These are phyloP conservation scores for Apodemia zela DNA, from an alignment of 2,888 invertebrate species.

Conservation along the genomic window DNA sequence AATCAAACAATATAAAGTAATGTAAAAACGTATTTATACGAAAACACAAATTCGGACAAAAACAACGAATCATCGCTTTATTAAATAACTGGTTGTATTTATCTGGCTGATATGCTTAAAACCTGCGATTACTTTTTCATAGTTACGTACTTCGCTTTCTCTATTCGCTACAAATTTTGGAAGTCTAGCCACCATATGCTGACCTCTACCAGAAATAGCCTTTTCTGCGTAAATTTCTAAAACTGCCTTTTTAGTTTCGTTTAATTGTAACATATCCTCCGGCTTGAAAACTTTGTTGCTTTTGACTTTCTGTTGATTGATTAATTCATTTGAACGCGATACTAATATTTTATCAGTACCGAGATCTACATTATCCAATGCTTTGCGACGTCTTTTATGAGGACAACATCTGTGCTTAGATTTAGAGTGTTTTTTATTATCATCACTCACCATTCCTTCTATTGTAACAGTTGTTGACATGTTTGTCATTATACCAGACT, in stretches of 20 bases:
- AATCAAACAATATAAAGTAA: neutral
- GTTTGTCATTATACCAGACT: constrained; percentile 35
- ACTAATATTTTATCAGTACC: constrained; percentile 1
- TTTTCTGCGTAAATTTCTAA: constrained; percentile 60
- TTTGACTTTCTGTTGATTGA: constrained; percentile 20
- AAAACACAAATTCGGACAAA: neutral
- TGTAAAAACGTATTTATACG: neutral
- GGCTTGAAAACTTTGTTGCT: constrained; percentile 26
- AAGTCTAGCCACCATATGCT: constrained; percentile 51
- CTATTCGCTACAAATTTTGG: constrained; percentile 54
- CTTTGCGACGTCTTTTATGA: neutral
- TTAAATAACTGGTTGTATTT: neutral
- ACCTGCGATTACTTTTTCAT: constrained; percentile 21
- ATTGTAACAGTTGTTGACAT: constrained; percentile 22
- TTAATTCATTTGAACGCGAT: constrained; percentile 23
- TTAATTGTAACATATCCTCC: constrained; percentile 54
- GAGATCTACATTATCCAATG: neutral
- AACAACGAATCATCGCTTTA: neutral
- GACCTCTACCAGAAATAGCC: constrained; percentile 39
- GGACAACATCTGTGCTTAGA: neutral
- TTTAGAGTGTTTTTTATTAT: neutral
- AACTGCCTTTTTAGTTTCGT: constrained; percentile 64
- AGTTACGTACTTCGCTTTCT: constrained; percentile 38
- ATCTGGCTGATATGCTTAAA: constrained; percentile 32
- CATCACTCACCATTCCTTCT: constrained; percentile 7